A percentile compares a stretch with the other conserved stretches of the same genome.
These are phyloP conservation scores for Bradynema listronoti DNA, from an alignment of 1,140 invertebrate species.

Conservation along the genomic window DNA sequence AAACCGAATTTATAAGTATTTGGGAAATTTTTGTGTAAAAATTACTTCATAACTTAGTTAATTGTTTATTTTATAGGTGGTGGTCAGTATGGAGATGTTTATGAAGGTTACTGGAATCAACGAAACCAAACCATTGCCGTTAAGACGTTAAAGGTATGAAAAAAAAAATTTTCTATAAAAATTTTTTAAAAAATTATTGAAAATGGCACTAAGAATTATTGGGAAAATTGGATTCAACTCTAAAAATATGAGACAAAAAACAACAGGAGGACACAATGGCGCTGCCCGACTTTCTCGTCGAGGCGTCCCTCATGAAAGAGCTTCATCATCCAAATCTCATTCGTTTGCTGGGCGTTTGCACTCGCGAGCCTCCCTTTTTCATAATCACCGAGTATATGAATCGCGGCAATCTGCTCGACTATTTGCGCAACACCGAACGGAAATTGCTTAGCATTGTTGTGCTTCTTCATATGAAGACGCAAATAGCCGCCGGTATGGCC, in stretches of 20 bases:
- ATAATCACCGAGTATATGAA: slow-evolving; percentile 98
- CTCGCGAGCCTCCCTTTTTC: slow-evolving; percentile 92
- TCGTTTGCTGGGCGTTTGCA: slow-evolving; percentile 89
- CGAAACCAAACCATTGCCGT: slow-evolving; percentile 91
- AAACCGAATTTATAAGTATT: too few relatives aligned
- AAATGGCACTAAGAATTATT: slow-evolving; percentile 1
- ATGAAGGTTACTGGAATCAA: slow-evolving; percentile 94
- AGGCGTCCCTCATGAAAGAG: slow-evolving; percentile 98
- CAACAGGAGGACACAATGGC: slow-evolving; percentile 90
- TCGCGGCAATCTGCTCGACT: slow-evolving; percentile 91
- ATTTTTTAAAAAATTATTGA: slow-evolving; percentile 54
- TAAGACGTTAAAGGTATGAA: slow-evolving; percentile 80
- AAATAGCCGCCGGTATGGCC: slow-evolving; percentile 96
- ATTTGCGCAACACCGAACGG: slow-evolving; percentile 78
- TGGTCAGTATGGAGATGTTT: slow-evolving; percentile 97
- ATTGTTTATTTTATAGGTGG: too few relatives aligned
- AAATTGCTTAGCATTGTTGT: slow-evolving; percentile 86
- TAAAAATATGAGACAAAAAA: slow-evolving; percentile 46
- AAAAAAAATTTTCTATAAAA: too few relatives aligned
- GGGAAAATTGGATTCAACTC: neutral
- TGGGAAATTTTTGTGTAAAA: too few relatives aligned
- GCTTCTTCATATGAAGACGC: slow-evolving; percentile 96
- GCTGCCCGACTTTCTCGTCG: slow-evolving; percentile 94
- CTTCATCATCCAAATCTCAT: slow-evolving; percentile 99
- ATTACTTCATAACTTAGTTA: too few relatives aligned